A percentile compares a stretch with the other conserved stretches of the same genome.
phyloP scores from a whole-genome alignment of 2,888 invertebrate species.

The Patella depressa region DNA sequence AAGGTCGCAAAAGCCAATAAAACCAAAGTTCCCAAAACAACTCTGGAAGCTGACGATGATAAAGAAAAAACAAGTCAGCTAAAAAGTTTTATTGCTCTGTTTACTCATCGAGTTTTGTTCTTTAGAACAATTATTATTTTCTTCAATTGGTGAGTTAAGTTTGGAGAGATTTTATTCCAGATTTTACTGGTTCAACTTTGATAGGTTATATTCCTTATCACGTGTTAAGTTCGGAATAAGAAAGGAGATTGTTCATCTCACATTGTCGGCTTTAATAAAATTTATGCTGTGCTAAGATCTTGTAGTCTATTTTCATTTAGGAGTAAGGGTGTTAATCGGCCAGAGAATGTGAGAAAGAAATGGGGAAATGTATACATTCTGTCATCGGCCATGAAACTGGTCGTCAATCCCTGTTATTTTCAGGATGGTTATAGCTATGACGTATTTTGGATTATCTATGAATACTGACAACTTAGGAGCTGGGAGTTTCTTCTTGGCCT shows the following conservation, averaged over 20 bases:
- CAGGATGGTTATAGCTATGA: conserved; percentile 84
- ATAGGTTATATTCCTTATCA: no score
- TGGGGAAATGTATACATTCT: no score
- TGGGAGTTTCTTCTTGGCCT: conserved; percentile 86
- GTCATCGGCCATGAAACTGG: no score
- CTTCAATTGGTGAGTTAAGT: conserved; percentile 29
- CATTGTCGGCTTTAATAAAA: no score
- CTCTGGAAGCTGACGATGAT: conserved; percentile 23
- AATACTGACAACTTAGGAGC: conserved; percentile 82
- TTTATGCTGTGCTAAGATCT: no score
- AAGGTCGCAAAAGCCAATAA: conserved; percentile 17
- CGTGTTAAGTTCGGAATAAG: no score
- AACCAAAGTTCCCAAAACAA: background rate
- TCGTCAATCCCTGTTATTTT: background rate
- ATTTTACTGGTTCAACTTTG: no score
- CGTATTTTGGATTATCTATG: conserved; percentile 89
- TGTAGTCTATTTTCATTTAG: no score
- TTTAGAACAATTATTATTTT: conserved; percentile 34
- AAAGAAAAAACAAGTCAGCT: conserved; percentile 11
- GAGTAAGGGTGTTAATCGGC: no score
- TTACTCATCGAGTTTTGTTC: conserved; percentile 37
- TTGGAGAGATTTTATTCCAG: no score
- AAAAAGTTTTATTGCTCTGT: conserved; percentile 35
- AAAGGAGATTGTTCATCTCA: no score
- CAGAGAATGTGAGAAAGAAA: no score